phyloP scores from a whole-genome alignment of 2,113 vertebrate genomes.

The Muscicapa adusta region DNA sequence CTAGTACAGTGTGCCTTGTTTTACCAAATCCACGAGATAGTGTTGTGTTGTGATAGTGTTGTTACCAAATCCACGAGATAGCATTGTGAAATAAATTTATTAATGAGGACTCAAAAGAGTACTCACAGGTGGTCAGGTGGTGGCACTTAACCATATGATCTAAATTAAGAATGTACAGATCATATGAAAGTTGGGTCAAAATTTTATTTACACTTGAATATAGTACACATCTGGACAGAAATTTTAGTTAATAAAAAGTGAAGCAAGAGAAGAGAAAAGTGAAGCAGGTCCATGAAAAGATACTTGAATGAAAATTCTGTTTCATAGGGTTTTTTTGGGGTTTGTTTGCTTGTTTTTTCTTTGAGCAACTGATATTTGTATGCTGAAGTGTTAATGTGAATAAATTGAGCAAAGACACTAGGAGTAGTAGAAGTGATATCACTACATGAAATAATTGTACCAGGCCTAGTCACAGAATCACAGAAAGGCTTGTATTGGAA shows the following conservation, averaged over 20 bases:
- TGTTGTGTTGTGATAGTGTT: background rate
- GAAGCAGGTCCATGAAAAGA: background rate
- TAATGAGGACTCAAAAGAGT: background rate
- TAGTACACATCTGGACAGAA: background rate
- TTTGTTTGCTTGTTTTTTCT: no score
- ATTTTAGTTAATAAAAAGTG: background rate
- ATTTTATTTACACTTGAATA: background rate
- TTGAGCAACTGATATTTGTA: background rate
- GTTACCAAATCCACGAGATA: background rate
- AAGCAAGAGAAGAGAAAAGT: background rate
- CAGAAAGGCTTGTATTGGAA: background rate
- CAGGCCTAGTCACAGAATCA: background rate
- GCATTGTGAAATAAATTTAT: background rate
- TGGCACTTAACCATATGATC: background rate
- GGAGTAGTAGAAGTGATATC: background rate
- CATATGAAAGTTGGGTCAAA: background rate
- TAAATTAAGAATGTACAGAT: background rate
- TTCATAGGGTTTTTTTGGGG: accelerated
- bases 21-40: accelerated
- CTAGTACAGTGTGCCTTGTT: background rate
- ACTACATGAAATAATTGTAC: background rate
- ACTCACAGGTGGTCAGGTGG: background rate
- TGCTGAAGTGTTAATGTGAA: background rate
- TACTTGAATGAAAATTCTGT: background rate
- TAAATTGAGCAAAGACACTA: background rate